Percentiles rank a stretch among this genome's conserved stretches.
These are phyloP conservation scores for Trachymyrmex septentrionalis DNA, from an alignment of 1,140 invertebrate species.

Conservation along the genomic window DNA sequence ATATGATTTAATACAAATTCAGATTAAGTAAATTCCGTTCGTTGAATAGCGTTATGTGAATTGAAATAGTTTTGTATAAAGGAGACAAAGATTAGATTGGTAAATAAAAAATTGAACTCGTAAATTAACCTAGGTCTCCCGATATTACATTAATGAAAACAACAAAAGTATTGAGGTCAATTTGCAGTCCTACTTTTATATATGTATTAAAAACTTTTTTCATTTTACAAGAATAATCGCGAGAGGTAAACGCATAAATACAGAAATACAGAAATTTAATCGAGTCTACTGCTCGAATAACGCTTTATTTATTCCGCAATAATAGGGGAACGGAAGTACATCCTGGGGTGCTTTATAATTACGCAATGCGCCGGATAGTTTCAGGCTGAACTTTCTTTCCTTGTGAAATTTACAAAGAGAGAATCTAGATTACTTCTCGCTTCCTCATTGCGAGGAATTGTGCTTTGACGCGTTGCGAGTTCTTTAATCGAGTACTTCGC, in stretches of 20 bases:
- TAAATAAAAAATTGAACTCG: conserved; percentile 15
- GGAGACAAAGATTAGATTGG: background rate
- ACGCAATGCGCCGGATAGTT: conserved; percentile 24
- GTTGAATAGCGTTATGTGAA: background rate
- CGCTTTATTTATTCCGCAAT: conserved; percentile 36
- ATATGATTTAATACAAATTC: conserved; percentile 2
- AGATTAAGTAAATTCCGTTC: background rate
- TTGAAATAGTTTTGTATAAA: background rate
- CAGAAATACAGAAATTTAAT: conserved; percentile 16
- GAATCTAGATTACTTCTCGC: conserved; percentile 39
- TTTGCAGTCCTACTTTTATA: background rate
- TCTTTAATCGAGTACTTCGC: conserved; percentile 30
- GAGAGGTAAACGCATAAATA: background rate
- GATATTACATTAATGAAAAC: background rate
- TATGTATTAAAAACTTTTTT: background rate
- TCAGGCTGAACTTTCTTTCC: conserved; percentile 20
- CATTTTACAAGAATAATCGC: background rate
- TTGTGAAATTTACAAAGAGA: conserved; percentile 21
- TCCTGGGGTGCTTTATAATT: conserved; percentile 21
- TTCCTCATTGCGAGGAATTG: conserved; percentile 21
- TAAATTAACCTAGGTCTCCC: background rate
- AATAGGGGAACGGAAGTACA: conserved; percentile 14
- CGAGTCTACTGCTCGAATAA: background rate
- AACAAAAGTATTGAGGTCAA: background rate
- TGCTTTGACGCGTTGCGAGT: conserved; percentile 5